These are phyloP conservation scores for Antidorcas marsupialis DNA, from an alignment of 2,113 vertebrate genomes.

Conservation along the genomic window DNA sequence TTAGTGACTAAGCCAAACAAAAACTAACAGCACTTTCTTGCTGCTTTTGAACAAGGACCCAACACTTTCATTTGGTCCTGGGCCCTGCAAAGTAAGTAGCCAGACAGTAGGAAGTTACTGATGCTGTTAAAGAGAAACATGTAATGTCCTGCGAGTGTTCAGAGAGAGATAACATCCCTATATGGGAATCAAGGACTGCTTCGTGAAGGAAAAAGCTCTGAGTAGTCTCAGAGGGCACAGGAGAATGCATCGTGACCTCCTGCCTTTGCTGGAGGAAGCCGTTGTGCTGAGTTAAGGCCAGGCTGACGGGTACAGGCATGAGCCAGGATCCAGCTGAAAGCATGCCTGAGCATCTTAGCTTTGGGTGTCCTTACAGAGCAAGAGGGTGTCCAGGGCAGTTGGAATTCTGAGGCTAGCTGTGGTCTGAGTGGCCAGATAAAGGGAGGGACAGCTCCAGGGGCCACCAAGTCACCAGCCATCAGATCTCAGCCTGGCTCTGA, in stretches of 20 bases:
- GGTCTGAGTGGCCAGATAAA: neutral
- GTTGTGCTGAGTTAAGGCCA: accelerated
- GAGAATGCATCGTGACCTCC: accelerated
- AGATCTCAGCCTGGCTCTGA: neutral
- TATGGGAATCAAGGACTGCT: neutral
- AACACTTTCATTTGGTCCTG: neutral
- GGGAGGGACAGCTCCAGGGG: neutral
- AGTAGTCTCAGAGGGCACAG: neutral
- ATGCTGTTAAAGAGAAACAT: neutral
- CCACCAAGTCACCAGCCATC: too few relatives aligned
- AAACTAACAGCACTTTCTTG: neutral
- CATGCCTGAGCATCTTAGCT: neutral
- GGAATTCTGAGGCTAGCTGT: neutral
- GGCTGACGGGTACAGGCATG: accelerated
- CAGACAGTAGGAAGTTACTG: neutral
- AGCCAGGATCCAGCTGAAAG: neutral
- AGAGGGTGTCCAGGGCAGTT: neutral
- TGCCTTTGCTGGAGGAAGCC: neutral
- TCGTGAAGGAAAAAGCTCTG: neutral
- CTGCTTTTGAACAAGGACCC: neutral
- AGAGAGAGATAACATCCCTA: accelerated
- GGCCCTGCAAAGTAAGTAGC: neutral
- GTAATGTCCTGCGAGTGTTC: accelerated
- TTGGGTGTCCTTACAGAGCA: neutral
- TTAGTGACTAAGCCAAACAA: neutral